Conservation (phyloP, 2,888 invertebrate species). For the Ichneumoninae sp. region DNA sequence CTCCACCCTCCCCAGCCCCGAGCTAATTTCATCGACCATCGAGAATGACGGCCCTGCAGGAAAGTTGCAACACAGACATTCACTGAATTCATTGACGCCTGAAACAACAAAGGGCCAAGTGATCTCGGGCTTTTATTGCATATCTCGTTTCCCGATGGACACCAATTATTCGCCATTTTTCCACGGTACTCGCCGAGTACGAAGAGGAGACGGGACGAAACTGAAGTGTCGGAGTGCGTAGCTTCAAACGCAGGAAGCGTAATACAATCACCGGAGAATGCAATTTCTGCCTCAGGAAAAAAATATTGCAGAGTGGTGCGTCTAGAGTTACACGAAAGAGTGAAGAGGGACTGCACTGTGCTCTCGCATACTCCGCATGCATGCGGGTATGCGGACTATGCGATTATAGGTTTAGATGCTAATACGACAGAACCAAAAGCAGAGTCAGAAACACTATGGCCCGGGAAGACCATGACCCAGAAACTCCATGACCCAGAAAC, state of each 20-base stretch:
- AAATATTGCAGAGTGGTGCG: background rate
- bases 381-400: no score
- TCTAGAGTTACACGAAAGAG: constrained; percentile 30
- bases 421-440: no score
- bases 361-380: no score
- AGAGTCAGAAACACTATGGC: no score
- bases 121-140: background rate
- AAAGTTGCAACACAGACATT: constrained; percentile 12
- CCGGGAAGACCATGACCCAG: no score
- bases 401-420: no score
- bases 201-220: background rate
- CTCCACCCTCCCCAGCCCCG: constrained; percentile 3
- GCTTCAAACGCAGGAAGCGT: no score
- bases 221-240: no score
- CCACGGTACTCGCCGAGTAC: background rate
- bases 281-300: constrained; percentile 33
- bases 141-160: constrained; percentile 23
- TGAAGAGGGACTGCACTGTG: background rate
- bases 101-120: background rate
- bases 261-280: constrained; percentile 39
- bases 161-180: constrained; percentile 32
- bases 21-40: constrained; percentile 31
- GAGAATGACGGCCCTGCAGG: background rate
- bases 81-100: constrained; percentile 8
- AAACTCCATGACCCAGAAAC: no score